These are phyloP conservation scores for Mormyrus hasselquistii DNA, from an alignment of 2,797 vertebrate species.

Conservation along the genomic window DNA sequence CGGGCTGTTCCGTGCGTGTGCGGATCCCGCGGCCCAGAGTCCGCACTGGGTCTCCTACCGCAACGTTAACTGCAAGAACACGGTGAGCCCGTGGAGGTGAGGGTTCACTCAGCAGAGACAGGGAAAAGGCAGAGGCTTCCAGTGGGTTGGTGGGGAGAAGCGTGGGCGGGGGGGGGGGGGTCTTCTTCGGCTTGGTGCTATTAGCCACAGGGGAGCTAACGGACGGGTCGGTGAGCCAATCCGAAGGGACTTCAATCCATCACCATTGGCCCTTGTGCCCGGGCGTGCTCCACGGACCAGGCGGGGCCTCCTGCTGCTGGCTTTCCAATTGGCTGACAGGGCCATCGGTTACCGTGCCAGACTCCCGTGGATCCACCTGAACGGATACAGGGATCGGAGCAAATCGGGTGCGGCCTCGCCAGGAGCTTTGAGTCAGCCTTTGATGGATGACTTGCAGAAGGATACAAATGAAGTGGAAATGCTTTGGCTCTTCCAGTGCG, in stretches of 20 bases:
- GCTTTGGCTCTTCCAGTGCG: conserved; percentile 9
- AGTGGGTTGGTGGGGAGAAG: not conserved
- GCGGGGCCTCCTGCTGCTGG: not conserved
- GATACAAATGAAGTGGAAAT: conserved; percentile 32
- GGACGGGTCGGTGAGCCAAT: not conserved
- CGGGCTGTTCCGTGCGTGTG: not conserved
- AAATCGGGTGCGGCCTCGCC: not conserved
- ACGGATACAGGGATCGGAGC: conserved; percentile 16
- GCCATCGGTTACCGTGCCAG: conserved; percentile 5
- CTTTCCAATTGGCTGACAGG: not conserved
- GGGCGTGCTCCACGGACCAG: not conserved
- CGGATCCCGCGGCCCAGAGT: not conserved
- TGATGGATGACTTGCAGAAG: conserved; percentile 28
- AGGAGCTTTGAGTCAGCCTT: conserved; percentile 22
- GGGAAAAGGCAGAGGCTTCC: not conserved
- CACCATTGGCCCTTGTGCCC: not conserved
- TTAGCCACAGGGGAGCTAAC: not conserved
- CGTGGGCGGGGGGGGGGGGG: not conserved
- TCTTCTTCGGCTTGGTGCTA: not conserved
- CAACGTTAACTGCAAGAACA: not conserved
- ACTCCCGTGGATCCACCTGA: not conserved
- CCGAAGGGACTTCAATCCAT: not conserved
- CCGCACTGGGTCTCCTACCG: not conserved
- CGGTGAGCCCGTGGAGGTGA: not conserved
- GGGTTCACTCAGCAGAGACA: not conserved